These are phyloP conservation scores for Acrobasis repandana DNA, from an alignment of 2,888 invertebrate species.

Conservation along the genomic window DNA sequence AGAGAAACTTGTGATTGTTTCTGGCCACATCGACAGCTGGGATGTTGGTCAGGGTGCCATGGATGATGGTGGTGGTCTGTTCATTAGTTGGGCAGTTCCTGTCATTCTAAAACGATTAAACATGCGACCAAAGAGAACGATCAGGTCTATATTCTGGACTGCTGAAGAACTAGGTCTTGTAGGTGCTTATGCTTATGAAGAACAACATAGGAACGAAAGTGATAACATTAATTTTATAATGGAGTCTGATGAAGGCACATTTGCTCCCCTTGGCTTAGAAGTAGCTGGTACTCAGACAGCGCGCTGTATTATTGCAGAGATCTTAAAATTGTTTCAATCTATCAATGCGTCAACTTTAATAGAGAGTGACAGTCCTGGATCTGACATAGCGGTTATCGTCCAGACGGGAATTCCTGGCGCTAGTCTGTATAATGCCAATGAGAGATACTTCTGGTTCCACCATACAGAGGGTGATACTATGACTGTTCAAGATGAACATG, in stretches of 20 bases:
- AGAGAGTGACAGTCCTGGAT: conserved; percentile 83
- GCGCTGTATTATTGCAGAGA: conserved; percentile 86
- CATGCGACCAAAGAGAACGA: conserved; percentile 86
- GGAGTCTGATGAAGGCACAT: conserved; percentile 93
- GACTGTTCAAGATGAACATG: conserved; percentile 86
- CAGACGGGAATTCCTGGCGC: conserved; percentile 87
- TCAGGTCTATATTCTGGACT: conserved; percentile 91
- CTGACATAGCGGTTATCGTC: conserved; percentile 87
- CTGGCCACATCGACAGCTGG: conserved; percentile 94
- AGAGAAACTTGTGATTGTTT: conserved; percentile 86
- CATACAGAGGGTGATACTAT: conserved; percentile 91
- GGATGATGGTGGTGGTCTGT: conserved; percentile 93
- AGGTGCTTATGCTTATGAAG: conserved; percentile 86
- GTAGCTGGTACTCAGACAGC: conserved; percentile 85
- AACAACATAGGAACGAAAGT: conserved; percentile 79
- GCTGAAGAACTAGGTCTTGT: conserved; percentile 88
- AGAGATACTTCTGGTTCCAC: conserved; percentile 88
- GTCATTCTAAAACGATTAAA: conserved; percentile 85
- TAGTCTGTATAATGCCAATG: conserved; percentile 86
- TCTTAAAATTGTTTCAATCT: conserved; percentile 85
- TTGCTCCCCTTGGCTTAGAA: conserved; percentile 86
- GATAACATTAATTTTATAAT: conserved; percentile 88
- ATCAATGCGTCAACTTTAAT: conserved; percentile 86
- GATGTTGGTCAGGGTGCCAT: conserved; percentile 94
- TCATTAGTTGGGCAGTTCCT: conserved; percentile 90